Evolutionary conservation across 1,140 invertebrate species (phyloP).

Genomic region (Lithobius niger): DNA sequence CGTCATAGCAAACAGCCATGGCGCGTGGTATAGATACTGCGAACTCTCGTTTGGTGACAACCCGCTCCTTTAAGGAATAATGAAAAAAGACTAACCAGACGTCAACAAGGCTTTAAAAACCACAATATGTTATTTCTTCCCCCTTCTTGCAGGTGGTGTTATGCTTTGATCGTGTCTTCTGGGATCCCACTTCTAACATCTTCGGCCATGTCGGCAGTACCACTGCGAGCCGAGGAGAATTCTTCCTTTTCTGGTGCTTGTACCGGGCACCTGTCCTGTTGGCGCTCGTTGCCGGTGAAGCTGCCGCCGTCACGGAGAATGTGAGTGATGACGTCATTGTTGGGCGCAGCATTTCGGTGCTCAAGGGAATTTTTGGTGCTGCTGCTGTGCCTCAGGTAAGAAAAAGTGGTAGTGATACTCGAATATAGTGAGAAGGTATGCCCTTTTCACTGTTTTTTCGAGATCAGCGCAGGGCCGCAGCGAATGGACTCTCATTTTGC

Average conservation of each 20-base stretch:
- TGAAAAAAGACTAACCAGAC: too few species aligned
- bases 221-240: slow-evolving; percentile 78
- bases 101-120: too few species aligned
- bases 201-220: slow-evolving; percentile 95
- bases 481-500: too few species aligned
- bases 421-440: too few species aligned
- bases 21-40: too few species aligned
- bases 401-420: too few species aligned
- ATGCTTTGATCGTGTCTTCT: slow-evolving; percentile 93
- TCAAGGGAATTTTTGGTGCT: slow-evolving; percentile 88
- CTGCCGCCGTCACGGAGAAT: slow-evolving; percentile 93
- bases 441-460: too few species aligned
- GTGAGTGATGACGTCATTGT: slow-evolving; percentile 96
- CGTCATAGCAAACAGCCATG: too few species aligned
- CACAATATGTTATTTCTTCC: too few species aligned
- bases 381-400: slow-evolving; percentile 62
- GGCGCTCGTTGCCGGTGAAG: slow-evolving; percentile 88
- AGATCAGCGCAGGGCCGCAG: too few species aligned
- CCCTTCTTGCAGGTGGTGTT: slow-evolving; percentile 54
- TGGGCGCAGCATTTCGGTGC: slow-evolving; percentile 77
- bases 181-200: slow-evolving; percentile 90
- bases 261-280: slow-evolving; percentile 91
- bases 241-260: slow-evolving; percentile 96
- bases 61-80: too few species aligned
- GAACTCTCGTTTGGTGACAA: too few species aligned